Evolutionary conservation across 2,888 invertebrate species (phyloP).

Genomic region (Coelopa pilipes): DNA sequence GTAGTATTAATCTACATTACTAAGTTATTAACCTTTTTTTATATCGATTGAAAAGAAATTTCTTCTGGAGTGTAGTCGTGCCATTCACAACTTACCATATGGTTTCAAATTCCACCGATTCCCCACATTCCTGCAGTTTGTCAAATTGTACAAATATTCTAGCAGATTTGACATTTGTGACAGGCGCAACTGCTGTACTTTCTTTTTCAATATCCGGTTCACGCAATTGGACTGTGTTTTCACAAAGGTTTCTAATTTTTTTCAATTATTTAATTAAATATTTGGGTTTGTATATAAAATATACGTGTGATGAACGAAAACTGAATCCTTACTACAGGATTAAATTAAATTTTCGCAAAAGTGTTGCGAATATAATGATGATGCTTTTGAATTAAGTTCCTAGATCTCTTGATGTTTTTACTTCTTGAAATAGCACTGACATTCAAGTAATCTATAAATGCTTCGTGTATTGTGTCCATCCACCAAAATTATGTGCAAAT

Average conservation of each 20-base stretch:
- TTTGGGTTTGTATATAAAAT: slow-evolving; percentile 40
- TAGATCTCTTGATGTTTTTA: slow-evolving; percentile 33
- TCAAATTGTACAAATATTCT: slow-evolving; percentile 29
- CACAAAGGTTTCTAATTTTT: slow-evolving; percentile 51
- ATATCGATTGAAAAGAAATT: too few species aligned
- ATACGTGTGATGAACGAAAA: not conserved
- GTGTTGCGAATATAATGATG: slow-evolving; percentile 19
- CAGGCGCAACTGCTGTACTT: slow-evolving; percentile 49
- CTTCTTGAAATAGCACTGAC: not conserved
- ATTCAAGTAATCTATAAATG: not conserved
- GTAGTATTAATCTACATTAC: too few species aligned
- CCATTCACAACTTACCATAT: too few species aligned
- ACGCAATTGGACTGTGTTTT: slow-evolving; percentile 59
- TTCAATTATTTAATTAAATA: slow-evolving; percentile 43
- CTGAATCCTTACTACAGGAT: too few species aligned
- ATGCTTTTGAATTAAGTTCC: slow-evolving; percentile 47
- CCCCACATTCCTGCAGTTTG: not conserved
- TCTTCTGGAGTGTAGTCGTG: too few species aligned
- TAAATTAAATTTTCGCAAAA: too few species aligned
- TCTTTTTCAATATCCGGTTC: slow-evolving; percentile 64
- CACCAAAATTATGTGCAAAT: slow-evolving; percentile 22
- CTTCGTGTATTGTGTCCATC: slow-evolving; percentile 37
- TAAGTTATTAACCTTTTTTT: too few species aligned
- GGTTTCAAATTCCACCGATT: not conserved
- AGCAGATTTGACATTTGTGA: slow-evolving; percentile 47